A percentile compares a stretch with the other conserved stretches of the same genome.
Conservation (phyloP, 2,113 vertebrate species). For the Steatornis caripensis region DNA sequence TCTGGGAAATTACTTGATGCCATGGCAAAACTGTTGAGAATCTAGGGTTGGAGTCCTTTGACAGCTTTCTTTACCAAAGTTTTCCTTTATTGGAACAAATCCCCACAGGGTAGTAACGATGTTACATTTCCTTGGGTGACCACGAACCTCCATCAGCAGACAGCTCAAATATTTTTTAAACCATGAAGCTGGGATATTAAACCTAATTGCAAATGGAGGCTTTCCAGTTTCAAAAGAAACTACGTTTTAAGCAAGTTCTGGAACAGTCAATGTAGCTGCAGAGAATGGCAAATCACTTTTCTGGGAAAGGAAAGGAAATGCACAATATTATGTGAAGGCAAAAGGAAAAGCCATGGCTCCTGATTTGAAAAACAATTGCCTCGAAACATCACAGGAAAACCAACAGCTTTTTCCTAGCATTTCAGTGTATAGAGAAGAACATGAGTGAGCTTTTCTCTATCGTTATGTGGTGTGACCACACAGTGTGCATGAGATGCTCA, state of each 20-base stretch:
- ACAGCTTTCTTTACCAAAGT: background rate
- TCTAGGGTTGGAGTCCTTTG: background rate
- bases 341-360: background rate
- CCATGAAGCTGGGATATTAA: background rate
- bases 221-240: background rate
- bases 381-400: background rate
- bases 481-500: background rate
- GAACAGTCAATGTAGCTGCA: background rate
- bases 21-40: accelerated
- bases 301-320: background rate
- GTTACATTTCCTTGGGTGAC: background rate
- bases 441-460: background rate
- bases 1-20: background rate
- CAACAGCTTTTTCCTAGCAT: background rate
- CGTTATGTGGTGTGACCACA: background rate
- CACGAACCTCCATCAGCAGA: background rate
- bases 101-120: background rate
- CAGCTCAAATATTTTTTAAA: background rate
- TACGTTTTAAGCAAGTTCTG: background rate
- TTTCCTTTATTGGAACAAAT: background rate
- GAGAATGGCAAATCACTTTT: background rate
- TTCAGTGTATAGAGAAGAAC: background rate
- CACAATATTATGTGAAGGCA: background rate
- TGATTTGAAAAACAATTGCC: background rate
- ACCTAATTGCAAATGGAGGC: background rate